A percentile compares a stretch with the other conserved stretches of the same genome.
phyloP scores from a whole-genome alignment of 2,797 vertebrate genomes.

The Lagodon rhomboides region DNA sequence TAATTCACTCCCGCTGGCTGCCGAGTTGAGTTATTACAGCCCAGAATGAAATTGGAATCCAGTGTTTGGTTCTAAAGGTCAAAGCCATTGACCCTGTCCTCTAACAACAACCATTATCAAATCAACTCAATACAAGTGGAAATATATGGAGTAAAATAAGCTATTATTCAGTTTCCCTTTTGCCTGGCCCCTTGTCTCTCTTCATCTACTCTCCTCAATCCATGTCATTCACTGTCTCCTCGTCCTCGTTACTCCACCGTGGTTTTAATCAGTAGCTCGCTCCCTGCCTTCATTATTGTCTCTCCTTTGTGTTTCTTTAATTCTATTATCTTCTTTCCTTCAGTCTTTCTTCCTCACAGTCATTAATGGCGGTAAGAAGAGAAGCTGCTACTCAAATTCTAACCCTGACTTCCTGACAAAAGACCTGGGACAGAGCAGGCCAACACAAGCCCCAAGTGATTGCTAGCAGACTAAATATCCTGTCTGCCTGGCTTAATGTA shows the following conservation, averaged over 20 bases:
- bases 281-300: background rate
- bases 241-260: background rate
- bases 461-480: too few relatives aligned
- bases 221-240: background rate
- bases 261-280: constrained; percentile 1
- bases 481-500: too few relatives aligned
- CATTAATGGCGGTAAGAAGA: background rate
- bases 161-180: constrained; percentile 1
- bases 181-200: background rate
- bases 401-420: background rate
- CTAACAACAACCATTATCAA: constrained; percentile 25
- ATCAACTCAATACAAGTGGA: constrained; percentile 7
- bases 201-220: background rate
- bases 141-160: constrained; percentile 24
- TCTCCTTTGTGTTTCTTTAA: background rate
- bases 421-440: too few relatives aligned
- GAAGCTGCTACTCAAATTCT: background rate
- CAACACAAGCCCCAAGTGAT: too few relatives aligned
- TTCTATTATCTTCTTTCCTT: background rate
- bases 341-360: background rate
- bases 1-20: background rate
- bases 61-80: constrained; percentile 8
- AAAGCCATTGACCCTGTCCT: constrained; percentile 2
- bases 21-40: background rate
- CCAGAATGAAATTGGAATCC: constrained; percentile 28